Conservation (phyloP, 1,140 invertebrate genomes). For the Orius insidiosus region DNA sequence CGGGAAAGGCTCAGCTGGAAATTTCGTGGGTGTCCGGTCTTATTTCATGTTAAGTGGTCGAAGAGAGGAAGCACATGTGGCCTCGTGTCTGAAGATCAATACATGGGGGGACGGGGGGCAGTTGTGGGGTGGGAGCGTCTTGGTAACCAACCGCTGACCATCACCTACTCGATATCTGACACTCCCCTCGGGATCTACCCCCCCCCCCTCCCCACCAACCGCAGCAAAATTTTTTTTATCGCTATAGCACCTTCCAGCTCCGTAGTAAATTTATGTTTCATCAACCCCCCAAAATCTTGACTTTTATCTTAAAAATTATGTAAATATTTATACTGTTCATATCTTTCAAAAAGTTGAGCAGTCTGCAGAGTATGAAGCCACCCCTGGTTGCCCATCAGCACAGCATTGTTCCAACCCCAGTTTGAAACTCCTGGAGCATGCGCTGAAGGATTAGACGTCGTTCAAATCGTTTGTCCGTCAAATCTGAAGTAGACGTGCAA, state of each 20-base stretch:
- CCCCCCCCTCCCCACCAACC: neutral
- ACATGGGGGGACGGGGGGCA: neutral
- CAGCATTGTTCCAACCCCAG: too few relatives aligned
- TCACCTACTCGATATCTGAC: slow-evolving; percentile 9
- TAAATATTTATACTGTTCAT: too few relatives aligned
- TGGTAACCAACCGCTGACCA: slow-evolving; percentile 6
- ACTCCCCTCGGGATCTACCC: neutral
- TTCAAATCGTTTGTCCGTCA: too few relatives aligned
- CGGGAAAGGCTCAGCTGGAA: too few relatives aligned
- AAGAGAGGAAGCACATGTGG: slow-evolving; percentile 3
- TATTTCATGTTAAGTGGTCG: slow-evolving; percentile 5
- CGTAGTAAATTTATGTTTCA: neutral
- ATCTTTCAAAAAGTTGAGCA: too few relatives aligned
- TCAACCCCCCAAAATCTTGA: neutral
- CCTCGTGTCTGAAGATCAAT: slow-evolving; percentile 3
- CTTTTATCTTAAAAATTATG: too few relatives aligned
- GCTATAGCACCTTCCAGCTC: neutral
- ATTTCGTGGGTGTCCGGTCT: neutral
- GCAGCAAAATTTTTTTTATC: neutral
- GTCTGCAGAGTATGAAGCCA: too few relatives aligned
- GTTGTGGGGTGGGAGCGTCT: neutral
- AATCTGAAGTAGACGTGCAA: too few relatives aligned
- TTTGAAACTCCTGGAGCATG: too few relatives aligned
- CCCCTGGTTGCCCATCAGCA: too few relatives aligned
- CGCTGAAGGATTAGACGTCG: too few relatives aligned